Evolutionary conservation across 2,888 invertebrate species (phyloP).

Genomic region (Eilema sororculum): DNA sequence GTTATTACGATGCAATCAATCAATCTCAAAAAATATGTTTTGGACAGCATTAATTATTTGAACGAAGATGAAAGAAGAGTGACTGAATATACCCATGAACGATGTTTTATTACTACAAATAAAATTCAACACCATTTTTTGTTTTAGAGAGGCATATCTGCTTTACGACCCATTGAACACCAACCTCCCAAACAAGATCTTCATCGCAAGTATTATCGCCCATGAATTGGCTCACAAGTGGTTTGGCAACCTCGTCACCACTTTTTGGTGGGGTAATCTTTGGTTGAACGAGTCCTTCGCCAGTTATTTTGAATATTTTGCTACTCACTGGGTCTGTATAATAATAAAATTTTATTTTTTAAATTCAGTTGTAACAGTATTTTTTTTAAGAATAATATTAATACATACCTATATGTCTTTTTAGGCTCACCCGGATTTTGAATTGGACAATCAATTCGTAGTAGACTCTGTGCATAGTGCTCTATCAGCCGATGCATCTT

Average conservation of each 20-base stretch:
- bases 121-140: not conserved
- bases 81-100: no score
- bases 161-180: constrained; percentile 79
- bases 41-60: not conserved
- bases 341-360: not conserved
- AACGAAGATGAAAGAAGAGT: no score
- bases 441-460: constrained; percentile 88
- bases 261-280: constrained; percentile 92
- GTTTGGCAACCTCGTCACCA: constrained; percentile 93
- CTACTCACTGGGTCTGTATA: constrained; percentile 81
- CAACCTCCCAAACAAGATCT: constrained; percentile 78
- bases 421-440: constrained; percentile 73
- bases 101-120: not conserved
- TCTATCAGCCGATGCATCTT: constrained; percentile 86
- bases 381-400: not conserved
- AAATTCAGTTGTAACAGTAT: not conserved
- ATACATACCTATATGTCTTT: not conserved
- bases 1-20: no score
- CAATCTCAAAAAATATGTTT: not conserved
- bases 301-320: constrained; percentile 90
- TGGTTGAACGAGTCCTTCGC: constrained; percentile 92
- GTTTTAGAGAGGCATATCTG: constrained; percentile 78
- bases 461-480: constrained; percentile 90
- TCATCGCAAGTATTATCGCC: constrained; percentile 87
- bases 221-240: constrained; percentile 95